These are phyloP conservation scores for Xenentodon cancila DNA, from an alignment of 2,797 vertebrate species.

Conservation along the genomic window DNA sequence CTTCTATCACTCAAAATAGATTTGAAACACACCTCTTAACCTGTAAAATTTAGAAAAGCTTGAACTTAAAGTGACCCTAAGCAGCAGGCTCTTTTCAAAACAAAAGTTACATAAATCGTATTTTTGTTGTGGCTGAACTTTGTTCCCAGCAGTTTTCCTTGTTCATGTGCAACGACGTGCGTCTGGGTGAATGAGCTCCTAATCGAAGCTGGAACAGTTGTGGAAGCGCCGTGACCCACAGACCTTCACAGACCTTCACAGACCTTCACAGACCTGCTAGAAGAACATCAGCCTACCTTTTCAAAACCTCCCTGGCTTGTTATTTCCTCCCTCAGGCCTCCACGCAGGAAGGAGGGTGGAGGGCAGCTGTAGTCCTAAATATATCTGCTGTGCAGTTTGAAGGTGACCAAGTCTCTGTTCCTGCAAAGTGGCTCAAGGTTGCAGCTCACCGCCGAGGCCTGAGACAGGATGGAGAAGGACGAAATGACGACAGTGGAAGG, in stretches of 20 bases:
- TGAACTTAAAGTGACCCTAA: too few relatives aligned
- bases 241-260: slow-evolving; percentile 31
- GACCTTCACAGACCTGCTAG: slow-evolving; percentile 38
- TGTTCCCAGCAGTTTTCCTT: not conserved
- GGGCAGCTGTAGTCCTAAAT: slow-evolving; percentile 43
- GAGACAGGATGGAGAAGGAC: slow-evolving; percentile 51
- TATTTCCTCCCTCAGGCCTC: slow-evolving; percentile 51
- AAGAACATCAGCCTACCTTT: slow-evolving; percentile 56
- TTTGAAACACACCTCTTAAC: too few relatives aligned
- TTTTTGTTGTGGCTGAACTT: not conserved
- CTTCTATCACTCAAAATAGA: too few relatives aligned
- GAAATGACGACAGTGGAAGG: slow-evolving; percentile 67
- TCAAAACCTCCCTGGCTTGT: slow-evolving; percentile 50
- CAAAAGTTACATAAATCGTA: too few relatives aligned
- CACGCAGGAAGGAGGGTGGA: slow-evolving; percentile 46
- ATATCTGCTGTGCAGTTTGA: slow-evolving; percentile 61
- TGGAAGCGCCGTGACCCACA: slow-evolving; percentile 34
- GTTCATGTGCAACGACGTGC: slow-evolving; percentile 6
- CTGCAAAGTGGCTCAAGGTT: slow-evolving; percentile 75
- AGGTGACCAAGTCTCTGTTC: slow-evolving; percentile 69
- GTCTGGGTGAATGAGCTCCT: slow-evolving; percentile 18
- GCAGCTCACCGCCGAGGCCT: slow-evolving; percentile 55
- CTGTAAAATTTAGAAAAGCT: too few relatives aligned
- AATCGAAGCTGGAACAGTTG: slow-evolving; percentile 24
- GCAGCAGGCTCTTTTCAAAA: too few relatives aligned